Percentiles rank a stretch among this genome's conserved stretches.
Evolutionary conservation across 2,113 vertebrate genomes (phyloP).

Genomic region (Pelecanus crispus): DNA sequence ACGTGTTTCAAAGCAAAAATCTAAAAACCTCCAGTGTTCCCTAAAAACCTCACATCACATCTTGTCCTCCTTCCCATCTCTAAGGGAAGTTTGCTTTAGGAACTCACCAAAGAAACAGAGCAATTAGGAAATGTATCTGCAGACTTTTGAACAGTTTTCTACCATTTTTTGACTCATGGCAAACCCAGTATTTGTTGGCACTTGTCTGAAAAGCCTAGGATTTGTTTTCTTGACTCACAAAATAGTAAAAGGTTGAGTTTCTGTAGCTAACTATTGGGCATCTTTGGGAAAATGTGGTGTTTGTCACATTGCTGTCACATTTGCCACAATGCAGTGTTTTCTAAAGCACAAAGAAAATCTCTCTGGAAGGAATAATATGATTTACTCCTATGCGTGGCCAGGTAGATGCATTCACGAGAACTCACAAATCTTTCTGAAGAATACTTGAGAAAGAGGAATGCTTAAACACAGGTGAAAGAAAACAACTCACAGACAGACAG

Average conservation of each 20-base stretch:
- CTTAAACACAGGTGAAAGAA: neutral
- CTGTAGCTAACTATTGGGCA: neutral
- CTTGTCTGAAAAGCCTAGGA: neutral
- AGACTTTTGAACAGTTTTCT: neutral
- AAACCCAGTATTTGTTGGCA: neutral
- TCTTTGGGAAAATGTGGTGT: neutral
- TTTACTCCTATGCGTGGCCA: neutral
- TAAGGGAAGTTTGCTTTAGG: neutral
- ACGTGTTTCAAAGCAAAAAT: neutral
- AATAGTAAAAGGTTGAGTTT: neutral
- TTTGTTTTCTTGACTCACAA: neutral
- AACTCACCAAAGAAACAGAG: neutral
- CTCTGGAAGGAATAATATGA: neutral
- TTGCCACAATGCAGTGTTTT: neutral
- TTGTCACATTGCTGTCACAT: neutral
- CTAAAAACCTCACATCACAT: neutral
- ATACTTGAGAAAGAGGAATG: neutral
- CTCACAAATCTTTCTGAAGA: neutral
- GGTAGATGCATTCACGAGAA: neutral
- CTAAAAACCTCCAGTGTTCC: neutral
- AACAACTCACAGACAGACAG: neutral
- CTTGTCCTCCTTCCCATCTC: neutral
- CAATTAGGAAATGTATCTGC: neutral
- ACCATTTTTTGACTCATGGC: neutral
- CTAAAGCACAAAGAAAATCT: neutral